Percentiles rank a stretch among this genome's conserved stretches.
Evolutionary conservation across 2,113 vertebrate species (phyloP).

Genomic region (Crotophaga sulcirostris): DNA sequence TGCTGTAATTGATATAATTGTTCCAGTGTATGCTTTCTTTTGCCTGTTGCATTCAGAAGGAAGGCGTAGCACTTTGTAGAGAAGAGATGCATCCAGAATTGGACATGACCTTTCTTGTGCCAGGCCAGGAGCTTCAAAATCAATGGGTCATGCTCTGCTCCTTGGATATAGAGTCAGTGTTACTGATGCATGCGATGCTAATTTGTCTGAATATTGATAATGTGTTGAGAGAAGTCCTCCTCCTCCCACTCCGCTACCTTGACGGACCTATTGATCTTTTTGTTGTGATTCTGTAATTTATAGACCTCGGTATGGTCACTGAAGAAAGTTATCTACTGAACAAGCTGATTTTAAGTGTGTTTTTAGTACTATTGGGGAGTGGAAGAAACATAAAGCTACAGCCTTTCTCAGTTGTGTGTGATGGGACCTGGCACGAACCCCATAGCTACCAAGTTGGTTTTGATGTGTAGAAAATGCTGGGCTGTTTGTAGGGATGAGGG

Average conservation of each 20-base stretch:
- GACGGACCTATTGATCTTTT: background rate
- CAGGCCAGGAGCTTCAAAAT: background rate
- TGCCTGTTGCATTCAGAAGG: background rate
- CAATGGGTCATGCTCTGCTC: background rate
- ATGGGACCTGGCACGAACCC: background rate
- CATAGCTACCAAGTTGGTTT: background rate
- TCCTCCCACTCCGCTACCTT: background rate
- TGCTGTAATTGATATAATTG: background rate
- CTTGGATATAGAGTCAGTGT: background rate
- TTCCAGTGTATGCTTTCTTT: background rate
- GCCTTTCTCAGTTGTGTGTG: background rate
- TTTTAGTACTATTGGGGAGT: background rate
- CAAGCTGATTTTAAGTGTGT: background rate
- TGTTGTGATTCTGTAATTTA: background rate
- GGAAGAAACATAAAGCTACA: background rate
- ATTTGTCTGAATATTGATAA: slow-evolving; percentile 11
- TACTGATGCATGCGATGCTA: background rate
- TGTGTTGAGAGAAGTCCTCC: background rate
- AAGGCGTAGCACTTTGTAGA: background rate
- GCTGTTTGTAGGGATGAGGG: background rate
- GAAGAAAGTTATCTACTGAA: background rate
- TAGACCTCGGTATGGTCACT: background rate
- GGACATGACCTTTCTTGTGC: background rate
- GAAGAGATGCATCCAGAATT: background rate
- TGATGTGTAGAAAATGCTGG: background rate